These are phyloP conservation scores for Oligia fasciuncula DNA, from an alignment of 2,888 invertebrate species.

Conservation along the genomic window DNA sequence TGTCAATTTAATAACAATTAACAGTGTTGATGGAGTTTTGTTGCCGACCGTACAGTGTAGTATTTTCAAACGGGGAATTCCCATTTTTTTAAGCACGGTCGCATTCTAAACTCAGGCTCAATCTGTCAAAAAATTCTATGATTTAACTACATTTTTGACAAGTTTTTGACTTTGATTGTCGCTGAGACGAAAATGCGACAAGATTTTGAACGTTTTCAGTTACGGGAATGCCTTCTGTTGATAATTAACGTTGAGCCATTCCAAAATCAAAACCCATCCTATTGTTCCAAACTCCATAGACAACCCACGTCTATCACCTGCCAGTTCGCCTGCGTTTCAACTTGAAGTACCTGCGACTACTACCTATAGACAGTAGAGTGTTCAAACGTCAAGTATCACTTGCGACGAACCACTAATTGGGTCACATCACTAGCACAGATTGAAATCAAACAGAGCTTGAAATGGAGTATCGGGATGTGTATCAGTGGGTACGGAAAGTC, in stretches of 20 bases:
- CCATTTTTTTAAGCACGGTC: no score
- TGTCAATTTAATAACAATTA: not conserved
- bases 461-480: slow-evolving; percentile 66
- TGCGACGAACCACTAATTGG: slow-evolving; percentile 72
- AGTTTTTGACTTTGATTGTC: no score
- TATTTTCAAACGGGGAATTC: no score
- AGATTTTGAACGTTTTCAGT: no score
- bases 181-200: no score
- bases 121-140: no score
- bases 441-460: slow-evolving; percentile 74
- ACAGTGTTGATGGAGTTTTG: not conserved
- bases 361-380: slow-evolving; percentile 38
- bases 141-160: no score
- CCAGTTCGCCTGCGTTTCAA: slow-evolving; percentile 39
- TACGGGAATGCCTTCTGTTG: no score
- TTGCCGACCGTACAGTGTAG: not conserved
- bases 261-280: slow-evolving; percentile 26
- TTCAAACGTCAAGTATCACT: slow-evolving; percentile 57
- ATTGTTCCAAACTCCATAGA: slow-evolving; percentile 17
- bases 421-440: slow-evolving; percentile 74
- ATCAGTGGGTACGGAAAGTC: slow-evolving; percentile 39
- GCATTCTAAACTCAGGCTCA: no score
- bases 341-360: slow-evolving; percentile 11
- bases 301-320: slow-evolving; percentile 36
- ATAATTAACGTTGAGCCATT: not conserved